Evolutionary conservation across 2,113 vertebrate species (phyloP), one percentile per base, ranked within the genome.

Genomic region (Donacobius atricapilla): DNA sequence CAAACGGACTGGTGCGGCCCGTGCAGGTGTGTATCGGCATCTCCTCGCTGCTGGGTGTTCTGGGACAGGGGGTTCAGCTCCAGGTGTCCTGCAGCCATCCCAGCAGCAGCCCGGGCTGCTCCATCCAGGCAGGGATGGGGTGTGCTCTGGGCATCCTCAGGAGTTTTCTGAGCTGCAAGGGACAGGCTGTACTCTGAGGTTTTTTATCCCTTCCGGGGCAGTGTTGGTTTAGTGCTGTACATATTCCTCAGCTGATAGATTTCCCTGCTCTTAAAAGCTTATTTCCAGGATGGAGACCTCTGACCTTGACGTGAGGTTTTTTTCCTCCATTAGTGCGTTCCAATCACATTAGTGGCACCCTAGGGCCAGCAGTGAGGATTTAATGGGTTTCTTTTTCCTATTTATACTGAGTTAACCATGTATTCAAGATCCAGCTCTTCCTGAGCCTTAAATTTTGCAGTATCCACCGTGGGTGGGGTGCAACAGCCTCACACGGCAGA

Each of bases 1-100:
- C 99, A 99, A 98, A 99, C 98, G 97, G 99, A 99, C 99, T 99
- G 99, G 99, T 99, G 99, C 97, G 99, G 99, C 97, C 99, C 99
- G 33, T 99, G 99, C 99, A 99, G 99, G 99, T 99, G 98, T 99
- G 99, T 99, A 99, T 97, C 64, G 14, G 95, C 87, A 83, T 94
- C 84, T 79, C 94, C 83, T 58, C 25, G 15, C 87, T 89, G 87
- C 95, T 83, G 93, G 91, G 89, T 37, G 64, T 75, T 87, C 80
- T 66, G 96, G 94, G 96, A 5, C 8, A 83, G 71, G 1, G 87
- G 87, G 81, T 10, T 51, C 13, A 35, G 79, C 95, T 94, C 83
- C 45, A 7, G 14, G 87, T 25, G n/a, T 68, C 33, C 77, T 13
- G 51, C 92, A 73, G 78, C 90, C 45, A 2, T 64, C 63, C 83